These are phyloP conservation scores for Ormyrus pomaceus DNA, from an alignment of 2,888 invertebrate species.

Conservation along the genomic window DNA sequence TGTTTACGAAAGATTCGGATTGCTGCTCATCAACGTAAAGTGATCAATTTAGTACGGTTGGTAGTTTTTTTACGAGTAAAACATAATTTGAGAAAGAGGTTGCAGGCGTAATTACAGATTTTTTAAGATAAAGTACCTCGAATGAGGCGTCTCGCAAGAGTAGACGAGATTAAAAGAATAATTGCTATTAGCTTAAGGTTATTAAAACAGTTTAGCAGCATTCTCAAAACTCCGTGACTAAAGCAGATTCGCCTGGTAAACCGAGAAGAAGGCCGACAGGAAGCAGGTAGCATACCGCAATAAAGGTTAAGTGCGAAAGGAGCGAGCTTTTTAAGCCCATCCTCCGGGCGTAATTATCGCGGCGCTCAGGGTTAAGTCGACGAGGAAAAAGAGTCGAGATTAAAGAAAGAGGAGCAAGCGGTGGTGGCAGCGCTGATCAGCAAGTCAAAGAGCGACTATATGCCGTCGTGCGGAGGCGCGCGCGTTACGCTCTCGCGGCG, in stretches of 20 bases:
- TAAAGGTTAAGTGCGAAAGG: background rate
- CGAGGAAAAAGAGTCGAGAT: background rate
- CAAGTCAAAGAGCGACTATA: background rate
- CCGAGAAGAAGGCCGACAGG: background rate
- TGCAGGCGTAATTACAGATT: no score
- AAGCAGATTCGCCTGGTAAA: no score
- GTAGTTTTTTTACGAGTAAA: no score
- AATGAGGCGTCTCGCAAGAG: background rate
- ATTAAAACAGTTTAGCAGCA: no score
- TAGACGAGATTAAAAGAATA: no score
- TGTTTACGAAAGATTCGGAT: no score
- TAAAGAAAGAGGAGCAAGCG: background rate
- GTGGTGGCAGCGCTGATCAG: background rate
- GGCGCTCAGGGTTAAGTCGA: background rate
- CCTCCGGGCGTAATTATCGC: background rate
- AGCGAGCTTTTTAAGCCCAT: background rate
- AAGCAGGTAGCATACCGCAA: background rate
- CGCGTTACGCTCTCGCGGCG: conserved; percentile 27
- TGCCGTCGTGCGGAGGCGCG: background rate
- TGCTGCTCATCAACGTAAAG: no score
- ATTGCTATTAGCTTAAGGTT: no score
- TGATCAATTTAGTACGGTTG: no score
- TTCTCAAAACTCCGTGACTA: no score
- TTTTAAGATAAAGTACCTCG: no score
- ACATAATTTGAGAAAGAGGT: no score